Percentiles rank a stretch among this genome's conserved stretches.
These are phyloP conservation scores for Xestobium rufovillosum DNA, from an alignment of 2,888 invertebrate genomes.

Conservation along the genomic window DNA sequence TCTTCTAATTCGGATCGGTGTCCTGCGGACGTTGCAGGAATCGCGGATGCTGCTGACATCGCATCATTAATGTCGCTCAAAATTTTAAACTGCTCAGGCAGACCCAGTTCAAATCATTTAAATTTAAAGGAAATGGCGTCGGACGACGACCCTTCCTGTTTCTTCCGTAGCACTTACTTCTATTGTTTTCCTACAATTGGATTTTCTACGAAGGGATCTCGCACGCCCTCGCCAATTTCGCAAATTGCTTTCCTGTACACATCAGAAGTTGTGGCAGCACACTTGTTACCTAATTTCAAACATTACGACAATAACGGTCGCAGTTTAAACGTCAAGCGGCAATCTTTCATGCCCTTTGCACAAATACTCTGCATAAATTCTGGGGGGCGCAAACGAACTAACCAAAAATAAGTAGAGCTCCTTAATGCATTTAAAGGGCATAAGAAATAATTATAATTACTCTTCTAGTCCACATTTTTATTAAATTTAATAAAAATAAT, in stretches of 20 bases:
- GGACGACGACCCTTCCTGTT: slow-evolving; percentile 9
- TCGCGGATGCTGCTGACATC: background rate
- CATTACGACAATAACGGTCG: background rate
- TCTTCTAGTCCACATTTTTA: no score
- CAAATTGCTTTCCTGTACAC: slow-evolving; percentile 34
- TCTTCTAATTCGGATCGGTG: slow-evolving; percentile 26
- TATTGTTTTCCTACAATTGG: slow-evolving; percentile 49
- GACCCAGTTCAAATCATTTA: no score
- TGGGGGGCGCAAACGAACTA: no score
- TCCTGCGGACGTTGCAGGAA: slow-evolving; percentile 5
- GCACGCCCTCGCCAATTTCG: slow-evolving; percentile 33
- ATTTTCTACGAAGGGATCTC: slow-evolving; percentile 29
- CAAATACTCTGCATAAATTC: no score
- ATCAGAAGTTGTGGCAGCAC: slow-evolving; percentile 26
- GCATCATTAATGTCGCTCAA: slow-evolving; percentile 2
- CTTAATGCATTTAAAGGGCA: no score
- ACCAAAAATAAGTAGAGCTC: no score
- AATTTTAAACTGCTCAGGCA: no score
- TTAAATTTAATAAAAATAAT: no score
- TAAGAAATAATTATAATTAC: no score
- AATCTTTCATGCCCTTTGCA: no score
- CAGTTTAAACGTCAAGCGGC: no score
- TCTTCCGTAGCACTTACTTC: slow-evolving; percentile 43
- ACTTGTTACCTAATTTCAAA: slow-evolving; percentile 1
- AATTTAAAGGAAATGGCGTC: background rate